Percentiles rank a stretch among this genome's conserved stretches.
Conservation (phyloP, 2,113 vertebrate genomes). For the Apeltes quadracus region DNA sequence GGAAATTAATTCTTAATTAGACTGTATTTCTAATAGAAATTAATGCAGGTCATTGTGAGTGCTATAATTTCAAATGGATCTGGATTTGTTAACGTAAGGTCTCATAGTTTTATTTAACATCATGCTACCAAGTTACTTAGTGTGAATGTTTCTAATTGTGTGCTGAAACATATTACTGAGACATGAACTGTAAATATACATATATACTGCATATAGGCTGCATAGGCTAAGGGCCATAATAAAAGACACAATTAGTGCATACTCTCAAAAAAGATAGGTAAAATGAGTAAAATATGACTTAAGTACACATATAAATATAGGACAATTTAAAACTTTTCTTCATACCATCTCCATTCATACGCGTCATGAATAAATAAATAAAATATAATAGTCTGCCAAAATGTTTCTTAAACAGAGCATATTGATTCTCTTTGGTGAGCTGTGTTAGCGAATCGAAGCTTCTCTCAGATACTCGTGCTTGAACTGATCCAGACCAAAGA, state of each 20-base stretch:
- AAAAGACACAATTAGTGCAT: not conserved
- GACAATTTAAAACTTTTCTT: not conserved
- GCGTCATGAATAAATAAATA: not conserved
- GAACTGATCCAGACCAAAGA: not conserved
- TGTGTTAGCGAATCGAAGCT: not conserved
- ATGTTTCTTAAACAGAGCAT: too few species aligned
- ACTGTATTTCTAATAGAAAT: slow-evolving; percentile 39
- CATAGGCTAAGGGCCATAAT: not conserved
- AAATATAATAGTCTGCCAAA: too few species aligned
- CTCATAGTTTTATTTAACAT: slow-evolving; percentile 5
- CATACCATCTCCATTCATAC: not conserved
- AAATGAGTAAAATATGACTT: too few species aligned
- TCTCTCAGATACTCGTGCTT: not conserved
- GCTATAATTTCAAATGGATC: slow-evolving; percentile 11
- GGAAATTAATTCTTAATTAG: slow-evolving; percentile 55
- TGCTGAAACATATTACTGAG: not conserved
- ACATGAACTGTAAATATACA: not conserved
- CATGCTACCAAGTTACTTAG: not conserved
- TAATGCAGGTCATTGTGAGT: slow-evolving; percentile 25
- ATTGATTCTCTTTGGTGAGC: too few species aligned
- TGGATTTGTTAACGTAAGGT: not conserved
- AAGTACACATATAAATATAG: too few species aligned
- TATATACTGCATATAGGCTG: not conserved
- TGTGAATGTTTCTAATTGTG: not conserved
- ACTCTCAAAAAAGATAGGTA: not conserved